Percentiles rank a stretch among this genome's conserved stretches.
Conservation (phyloP, 2,888 invertebrate genomes). For the Lydus trimaculatus region DNA sequence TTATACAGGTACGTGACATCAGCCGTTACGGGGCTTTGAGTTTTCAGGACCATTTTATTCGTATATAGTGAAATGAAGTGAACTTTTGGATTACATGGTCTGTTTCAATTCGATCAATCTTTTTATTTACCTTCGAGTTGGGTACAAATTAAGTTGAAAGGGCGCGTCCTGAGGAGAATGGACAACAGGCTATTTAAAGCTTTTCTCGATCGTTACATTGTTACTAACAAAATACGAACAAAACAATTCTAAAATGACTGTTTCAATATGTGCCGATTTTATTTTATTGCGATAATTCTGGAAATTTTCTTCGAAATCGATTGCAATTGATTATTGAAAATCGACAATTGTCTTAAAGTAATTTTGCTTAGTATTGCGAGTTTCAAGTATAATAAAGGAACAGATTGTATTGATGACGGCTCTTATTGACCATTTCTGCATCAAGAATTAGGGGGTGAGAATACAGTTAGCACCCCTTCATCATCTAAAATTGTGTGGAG, state of each 20-base stretch:
- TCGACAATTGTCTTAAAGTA: not conserved
- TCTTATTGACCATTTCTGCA: not conserved
- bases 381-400: constrained; percentile 5
- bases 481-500: not conserved
- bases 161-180: not conserved
- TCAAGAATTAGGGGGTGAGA: not conserved
- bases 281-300: constrained; percentile 3
- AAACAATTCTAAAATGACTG: not conserved
- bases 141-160: constrained; percentile 17
- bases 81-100: constrained; percentile 23
- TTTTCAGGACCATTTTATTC: constrained; percentile 8
- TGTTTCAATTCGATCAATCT: constrained; percentile 17
- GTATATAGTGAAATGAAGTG: constrained; percentile 22
- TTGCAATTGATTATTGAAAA: not conserved
- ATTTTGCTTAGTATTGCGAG: constrained; percentile 1
- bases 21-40: constrained; percentile 9
- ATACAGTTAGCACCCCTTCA: not conserved
- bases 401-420: constrained; percentile 8
- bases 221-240: not conserved
- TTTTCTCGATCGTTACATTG: not conserved
- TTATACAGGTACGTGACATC: not conserved
- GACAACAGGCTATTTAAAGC: not conserved
- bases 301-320: not conserved
- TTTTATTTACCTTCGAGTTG: constrained; percentile 16
- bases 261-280: not conserved